These are phyloP conservation scores for Drosophila histrio DNA, from an alignment of 2,888 invertebrate genomes.

Conservation along the genomic window DNA sequence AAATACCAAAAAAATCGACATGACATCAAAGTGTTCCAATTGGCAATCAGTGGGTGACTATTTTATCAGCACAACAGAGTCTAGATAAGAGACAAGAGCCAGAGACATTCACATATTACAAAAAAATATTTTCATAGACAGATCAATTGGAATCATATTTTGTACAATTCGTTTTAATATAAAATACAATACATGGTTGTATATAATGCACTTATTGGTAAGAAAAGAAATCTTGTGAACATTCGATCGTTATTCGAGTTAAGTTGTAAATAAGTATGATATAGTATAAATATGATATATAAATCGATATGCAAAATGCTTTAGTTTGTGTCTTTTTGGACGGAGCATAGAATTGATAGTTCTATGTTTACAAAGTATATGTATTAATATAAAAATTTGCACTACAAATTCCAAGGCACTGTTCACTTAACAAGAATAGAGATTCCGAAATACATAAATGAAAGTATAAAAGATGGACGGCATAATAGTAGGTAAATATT, in stretches of 20 bases:
- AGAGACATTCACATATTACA: constrained; percentile 13
- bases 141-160: constrained; percentile 37
- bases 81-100: constrained; percentile 45
- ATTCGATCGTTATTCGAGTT: constrained; percentile 24
- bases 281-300: neutral
- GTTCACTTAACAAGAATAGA: constrained; percentile 10
- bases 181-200: constrained; percentile 29
- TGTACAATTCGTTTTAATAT: constrained; percentile 40
- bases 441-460: constrained; percentile 11
- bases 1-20: constrained; percentile 15
- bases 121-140: neutral
- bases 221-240: constrained; percentile 10
- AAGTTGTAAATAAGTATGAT: constrained; percentile 4
- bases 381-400: constrained; percentile 44
- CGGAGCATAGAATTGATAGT: constrained; percentile 1
- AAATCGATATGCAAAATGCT: constrained; percentile 1
- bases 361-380: constrained; percentile 4
- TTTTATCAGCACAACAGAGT: constrained; percentile 52
- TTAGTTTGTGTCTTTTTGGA: constrained; percentile 5
- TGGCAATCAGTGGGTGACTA: constrained; percentile 55
- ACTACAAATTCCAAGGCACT: constrained; percentile 59
- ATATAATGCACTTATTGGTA: constrained; percentile 29
- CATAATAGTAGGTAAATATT: constrained; percentile 9
- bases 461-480: constrained; percentile 31
- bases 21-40: constrained; percentile 41